A percentile compares a stretch with the other conserved stretches of the same genome.
phyloP scores from a whole-genome alignment of 2,797 vertebrate genomes.

The Chelonia mydas region DNA sequence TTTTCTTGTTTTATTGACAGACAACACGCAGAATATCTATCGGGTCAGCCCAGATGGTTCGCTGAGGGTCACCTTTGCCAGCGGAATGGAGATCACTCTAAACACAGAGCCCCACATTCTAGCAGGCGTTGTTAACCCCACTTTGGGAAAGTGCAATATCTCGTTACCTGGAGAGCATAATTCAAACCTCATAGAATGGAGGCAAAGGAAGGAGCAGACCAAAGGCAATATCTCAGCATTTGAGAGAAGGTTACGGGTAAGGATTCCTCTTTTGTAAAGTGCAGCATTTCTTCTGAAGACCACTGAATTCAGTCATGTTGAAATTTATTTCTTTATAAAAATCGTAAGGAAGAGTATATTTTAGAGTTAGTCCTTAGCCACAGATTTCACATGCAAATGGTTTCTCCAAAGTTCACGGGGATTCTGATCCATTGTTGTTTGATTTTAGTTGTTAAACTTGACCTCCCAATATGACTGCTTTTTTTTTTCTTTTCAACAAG shows the following conservation, averaged over 20 bases:
- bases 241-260: constrained; percentile 96
- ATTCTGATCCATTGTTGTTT: constrained; percentile 57
- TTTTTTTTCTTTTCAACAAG: constrained; percentile 56
- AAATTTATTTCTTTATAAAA: constrained; percentile 43
- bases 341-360: constrained; percentile 12
- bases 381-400: constrained; percentile 49
- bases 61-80: constrained; percentile 92
- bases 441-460: constrained; percentile 47
- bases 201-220: constrained; percentile 96
- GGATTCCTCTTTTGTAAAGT: constrained; percentile 63
- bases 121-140: constrained; percentile 92
- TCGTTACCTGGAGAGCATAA: constrained; percentile 96
- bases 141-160: constrained; percentile 95
- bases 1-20: constrained; percentile 75
- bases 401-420: background rate
- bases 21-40: constrained; percentile 90
- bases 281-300: constrained; percentile 44
- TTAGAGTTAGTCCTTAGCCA: constrained; percentile 40
- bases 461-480: constrained; percentile 60
- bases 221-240: constrained; percentile 95
- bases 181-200: constrained; percentile 97
- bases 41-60: constrained; percentile 95
- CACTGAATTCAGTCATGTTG: constrained; percentile 23
- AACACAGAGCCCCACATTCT: constrained; percentile 93
- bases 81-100: constrained; percentile 95